Evolutionary conservation across 2,888 invertebrate species (phyloP).

Genomic region (Euplagia quadripunctaria): DNA sequence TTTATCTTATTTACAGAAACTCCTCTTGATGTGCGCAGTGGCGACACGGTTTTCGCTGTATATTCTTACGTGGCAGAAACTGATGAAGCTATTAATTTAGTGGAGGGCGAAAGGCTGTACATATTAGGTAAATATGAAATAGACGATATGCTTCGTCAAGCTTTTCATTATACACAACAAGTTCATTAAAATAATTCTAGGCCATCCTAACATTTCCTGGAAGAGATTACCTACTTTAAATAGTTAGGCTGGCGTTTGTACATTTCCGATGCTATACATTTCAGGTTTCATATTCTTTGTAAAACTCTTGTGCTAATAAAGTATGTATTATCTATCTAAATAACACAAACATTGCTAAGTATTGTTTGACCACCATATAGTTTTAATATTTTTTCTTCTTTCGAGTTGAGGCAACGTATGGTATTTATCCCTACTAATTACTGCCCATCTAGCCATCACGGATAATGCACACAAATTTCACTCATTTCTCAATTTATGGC

Average conservation of each 20-base stretch:
- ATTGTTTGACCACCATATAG: too few species aligned
- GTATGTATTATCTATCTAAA: neutral
- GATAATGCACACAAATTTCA: neutral
- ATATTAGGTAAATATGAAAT: conserved; percentile 89
- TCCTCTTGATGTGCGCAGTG: conserved; percentile 88
- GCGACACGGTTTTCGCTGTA: conserved; percentile 93
- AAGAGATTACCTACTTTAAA: too few species aligned
- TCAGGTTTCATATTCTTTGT: neutral
- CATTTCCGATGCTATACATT: neutral
- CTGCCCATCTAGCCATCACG: neutral
- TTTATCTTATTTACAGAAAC: conserved; percentile 66
- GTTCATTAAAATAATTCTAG: too few species aligned
- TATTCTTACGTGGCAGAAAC: conserved; percentile 95
- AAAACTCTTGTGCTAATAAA: neutral
- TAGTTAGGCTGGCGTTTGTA: too few species aligned
- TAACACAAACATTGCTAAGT: too few species aligned
- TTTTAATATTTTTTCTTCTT: neutral
- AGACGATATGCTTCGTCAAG: neutral
- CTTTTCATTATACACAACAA: too few species aligned
- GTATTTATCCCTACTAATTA: too few species aligned
- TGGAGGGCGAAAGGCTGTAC: conserved; percentile 96
- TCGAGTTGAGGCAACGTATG: too few species aligned
- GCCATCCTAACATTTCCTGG: too few species aligned
- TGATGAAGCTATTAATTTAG: conserved; percentile 95
- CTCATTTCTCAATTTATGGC: too few species aligned